phyloP scores from a whole-genome alignment of 2,113 vertebrate genomes.

The Pygoscelis adeliae region DNA sequence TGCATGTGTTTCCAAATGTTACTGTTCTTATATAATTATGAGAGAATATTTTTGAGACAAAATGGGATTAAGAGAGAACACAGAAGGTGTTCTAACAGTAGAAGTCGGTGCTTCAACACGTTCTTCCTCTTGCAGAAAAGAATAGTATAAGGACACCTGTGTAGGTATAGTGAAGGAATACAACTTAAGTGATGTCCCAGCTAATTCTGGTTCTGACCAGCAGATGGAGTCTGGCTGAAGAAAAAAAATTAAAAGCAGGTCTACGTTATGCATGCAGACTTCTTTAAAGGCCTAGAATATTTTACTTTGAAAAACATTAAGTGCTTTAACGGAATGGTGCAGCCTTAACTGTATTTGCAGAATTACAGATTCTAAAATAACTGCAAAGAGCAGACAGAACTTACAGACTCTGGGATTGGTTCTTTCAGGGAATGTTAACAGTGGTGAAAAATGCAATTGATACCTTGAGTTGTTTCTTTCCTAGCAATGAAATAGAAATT shows the following conservation, averaged over 20 bases:
- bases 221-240: constrained; percentile 26
- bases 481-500: background rate
- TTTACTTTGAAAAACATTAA: background rate
- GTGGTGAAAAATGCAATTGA: background rate
- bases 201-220: background rate
- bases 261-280: background rate
- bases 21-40: background rate
- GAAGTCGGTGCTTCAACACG: background rate
- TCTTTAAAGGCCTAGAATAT: background rate
- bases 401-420: background rate
- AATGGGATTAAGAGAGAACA: background rate
- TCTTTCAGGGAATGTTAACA: background rate
- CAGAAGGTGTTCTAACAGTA: background rate
- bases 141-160: background rate
- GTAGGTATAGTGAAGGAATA: background rate
- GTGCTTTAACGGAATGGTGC: fast-evolving
- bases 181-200: background rate
- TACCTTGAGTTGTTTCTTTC: background rate
- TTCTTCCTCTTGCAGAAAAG: background rate
- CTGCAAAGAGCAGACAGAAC: background rate
- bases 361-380: background rate
- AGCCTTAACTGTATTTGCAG: background rate
- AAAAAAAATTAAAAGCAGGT: background rate
- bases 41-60: background rate
- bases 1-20: background rate